Evolutionary conservation across 2,888 invertebrate species (phyloP), one percentile per base, ranked within the genome.

Genomic region (Pardosa pseudoannulata): DNA sequence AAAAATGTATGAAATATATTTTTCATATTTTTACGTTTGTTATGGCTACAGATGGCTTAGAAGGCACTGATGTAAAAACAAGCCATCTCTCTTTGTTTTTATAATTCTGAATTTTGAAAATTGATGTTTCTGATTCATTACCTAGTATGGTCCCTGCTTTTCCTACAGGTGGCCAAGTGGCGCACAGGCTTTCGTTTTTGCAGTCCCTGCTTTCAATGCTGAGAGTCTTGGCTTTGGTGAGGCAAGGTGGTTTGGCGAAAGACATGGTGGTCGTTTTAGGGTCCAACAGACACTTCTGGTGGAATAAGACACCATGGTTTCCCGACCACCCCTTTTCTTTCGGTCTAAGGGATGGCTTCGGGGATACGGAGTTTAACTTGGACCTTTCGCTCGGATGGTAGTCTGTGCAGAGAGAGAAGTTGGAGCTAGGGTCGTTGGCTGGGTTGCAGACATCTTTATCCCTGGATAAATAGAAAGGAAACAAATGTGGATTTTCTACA

Each of bases 131-230:
- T n/a, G n/a, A n/a, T n/a, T n/a, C 36, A 36, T 7, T 36, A 81
- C 88, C 88, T 32, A 88, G 29, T 29, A 79, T 86, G 19, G 79
- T 81, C 36, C 83, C 85, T 0, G 73, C 56, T 29, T 83, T 88
- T 7, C 81, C 88, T 0, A 68, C 85, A 27, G 85, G 88, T 0
- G 88, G 88, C 88, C 88, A 88, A 0, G 88, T 88, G 16, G 88
- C 85, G 27, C 88, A 88, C 0, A 88, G 41, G n/a, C 86, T 85
- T 9, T 88, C 88, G 19, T 79, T 79, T 16, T 64, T 64, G 0
- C 31, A 65, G 13, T 81, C 79, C 19, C 81, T 75, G 19, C 79
- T 88, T 71, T 88, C 88, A 7, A 88, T 31, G 32, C 88, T 88
- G 11, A 88, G 65, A 1, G 88, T 88, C 29, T 81, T 87, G n/a